Evolutionary conservation across 2,888 invertebrate species (phyloP).

Genomic region (Pachliopta kotzebuea): DNA sequence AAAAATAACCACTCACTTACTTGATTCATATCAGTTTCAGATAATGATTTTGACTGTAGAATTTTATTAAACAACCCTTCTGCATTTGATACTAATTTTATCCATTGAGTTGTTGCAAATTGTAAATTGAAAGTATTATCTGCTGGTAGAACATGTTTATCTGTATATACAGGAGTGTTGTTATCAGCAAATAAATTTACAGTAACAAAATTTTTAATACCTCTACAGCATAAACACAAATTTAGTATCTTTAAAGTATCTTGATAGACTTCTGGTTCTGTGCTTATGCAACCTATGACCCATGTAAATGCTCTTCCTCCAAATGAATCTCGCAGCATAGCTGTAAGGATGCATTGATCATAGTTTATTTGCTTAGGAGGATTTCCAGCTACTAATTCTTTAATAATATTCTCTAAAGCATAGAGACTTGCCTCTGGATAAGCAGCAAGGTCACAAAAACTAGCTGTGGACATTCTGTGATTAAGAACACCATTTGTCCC

Average conservation of each 20-base stretch:
- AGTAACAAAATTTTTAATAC: constrained; percentile 85
- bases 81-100: constrained; percentile 90
- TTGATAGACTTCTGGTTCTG: constrained; percentile 83
- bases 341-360: constrained; percentile 85
- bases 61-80: constrained; percentile 91
- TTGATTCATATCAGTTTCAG: constrained; percentile 87
- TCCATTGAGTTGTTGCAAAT: constrained; percentile 91
- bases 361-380: constrained; percentile 78
- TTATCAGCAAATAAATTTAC: constrained; percentile 86
- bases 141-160: constrained; percentile 56
- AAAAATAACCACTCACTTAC: constrained; percentile 89
- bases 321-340: constrained; percentile 86
- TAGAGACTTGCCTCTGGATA: constrained; percentile 83
- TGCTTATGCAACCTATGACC: constrained; percentile 86
- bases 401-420: constrained; percentile 84
- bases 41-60: constrained; percentile 84
- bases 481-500: constrained; percentile 84
- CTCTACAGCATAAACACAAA: constrained; percentile 83
- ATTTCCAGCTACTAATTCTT: constrained; percentile 76
- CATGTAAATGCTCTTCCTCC: constrained; percentile 88
- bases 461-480: constrained; percentile 86
- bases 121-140: constrained; percentile 85
- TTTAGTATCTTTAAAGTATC: constrained; percentile 86
- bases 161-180: constrained; percentile 77
- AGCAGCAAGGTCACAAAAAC: constrained; percentile 85